Conservation (phyloP, 2,113 vertebrate species). For the Ursus arctos region DNA sequence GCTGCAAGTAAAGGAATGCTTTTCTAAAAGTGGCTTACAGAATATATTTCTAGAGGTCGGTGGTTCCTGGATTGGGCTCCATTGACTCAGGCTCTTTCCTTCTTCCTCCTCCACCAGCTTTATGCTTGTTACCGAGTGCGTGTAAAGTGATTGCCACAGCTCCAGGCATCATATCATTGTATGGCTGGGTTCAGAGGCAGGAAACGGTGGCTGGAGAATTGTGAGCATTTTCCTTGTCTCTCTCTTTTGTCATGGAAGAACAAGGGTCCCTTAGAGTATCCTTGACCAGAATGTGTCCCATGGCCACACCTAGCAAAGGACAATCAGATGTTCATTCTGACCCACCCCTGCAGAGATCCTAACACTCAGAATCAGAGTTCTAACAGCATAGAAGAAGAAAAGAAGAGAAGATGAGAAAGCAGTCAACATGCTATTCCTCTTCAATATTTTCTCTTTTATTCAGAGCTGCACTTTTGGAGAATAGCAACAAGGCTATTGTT, state of each 20-base stretch:
- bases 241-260: background rate
- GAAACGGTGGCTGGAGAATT: background rate
- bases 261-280: background rate
- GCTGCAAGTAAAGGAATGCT: background rate
- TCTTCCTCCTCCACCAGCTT: background rate
- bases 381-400: background rate
- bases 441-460: conserved; percentile 19
- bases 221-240: background rate
- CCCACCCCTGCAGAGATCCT: background rate
- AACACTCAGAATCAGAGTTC: background rate
- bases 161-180: background rate
- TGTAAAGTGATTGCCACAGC: background rate
- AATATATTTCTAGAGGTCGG: background rate
- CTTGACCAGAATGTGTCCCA: background rate
- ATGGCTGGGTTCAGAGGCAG: background rate
- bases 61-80: background rate
- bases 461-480: background rate
- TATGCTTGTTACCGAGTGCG: background rate
- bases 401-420: background rate
- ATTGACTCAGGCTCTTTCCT: background rate
- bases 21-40: background rate
- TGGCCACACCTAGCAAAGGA: background rate
- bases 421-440: background rate
- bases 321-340: background rate
- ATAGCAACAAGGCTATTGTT: background rate